Percentiles rank a stretch among this genome's conserved stretches.
Evolutionary conservation across 2,113 vertebrate species (phyloP).

Genomic region (Stigmatopora nigra): DNA sequence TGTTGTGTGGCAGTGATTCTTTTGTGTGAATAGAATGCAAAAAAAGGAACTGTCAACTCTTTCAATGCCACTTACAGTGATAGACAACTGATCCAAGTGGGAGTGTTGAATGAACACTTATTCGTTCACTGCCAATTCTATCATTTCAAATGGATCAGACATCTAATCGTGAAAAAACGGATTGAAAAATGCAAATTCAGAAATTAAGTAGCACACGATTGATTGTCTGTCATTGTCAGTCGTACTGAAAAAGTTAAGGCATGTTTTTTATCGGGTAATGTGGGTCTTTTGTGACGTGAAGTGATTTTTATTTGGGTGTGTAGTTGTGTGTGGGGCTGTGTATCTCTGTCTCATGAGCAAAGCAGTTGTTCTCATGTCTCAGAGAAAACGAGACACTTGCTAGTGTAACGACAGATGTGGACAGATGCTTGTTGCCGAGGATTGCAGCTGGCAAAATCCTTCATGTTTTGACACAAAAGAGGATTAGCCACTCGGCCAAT

Average conservation of each 20-base stretch:
- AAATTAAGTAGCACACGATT: too few relatives aligned
- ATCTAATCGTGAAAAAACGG: too few relatives aligned
- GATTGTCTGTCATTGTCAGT: too few relatives aligned
- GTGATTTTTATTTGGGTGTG: slow-evolving; percentile 13
- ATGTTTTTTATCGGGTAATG: slow-evolving; percentile 40
- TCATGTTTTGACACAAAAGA: slow-evolving; percentile 55
- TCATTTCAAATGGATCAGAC: too few relatives aligned
- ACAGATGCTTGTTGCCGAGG: slow-evolving; percentile 60
- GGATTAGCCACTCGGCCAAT: slow-evolving; percentile 54
- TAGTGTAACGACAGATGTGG: slow-evolving; percentile 63
- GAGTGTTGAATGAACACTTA: too few relatives aligned
- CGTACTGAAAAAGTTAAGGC: slow-evolving; percentile 24
- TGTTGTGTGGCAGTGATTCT: slow-evolving; percentile 58
- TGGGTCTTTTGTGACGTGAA: slow-evolving; percentile 28
- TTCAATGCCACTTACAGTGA: too few relatives aligned
- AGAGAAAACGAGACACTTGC: slow-evolving; percentile 44
- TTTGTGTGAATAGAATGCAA: slow-evolving; percentile 21
- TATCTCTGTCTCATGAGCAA: slow-evolving; percentile 28
- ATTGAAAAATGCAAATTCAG: too few relatives aligned
- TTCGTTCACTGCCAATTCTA: too few relatives aligned
- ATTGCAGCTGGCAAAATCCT: slow-evolving; percentile 62
- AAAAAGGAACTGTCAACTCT: slow-evolving; percentile 8
- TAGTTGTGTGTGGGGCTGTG: slow-evolving; percentile 16
- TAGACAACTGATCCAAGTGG: too few relatives aligned
- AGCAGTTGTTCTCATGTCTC: slow-evolving; percentile 53